phyloP scores from a whole-genome alignment of 2,113 vertebrate genomes.

The Garra rufa region DNA sequence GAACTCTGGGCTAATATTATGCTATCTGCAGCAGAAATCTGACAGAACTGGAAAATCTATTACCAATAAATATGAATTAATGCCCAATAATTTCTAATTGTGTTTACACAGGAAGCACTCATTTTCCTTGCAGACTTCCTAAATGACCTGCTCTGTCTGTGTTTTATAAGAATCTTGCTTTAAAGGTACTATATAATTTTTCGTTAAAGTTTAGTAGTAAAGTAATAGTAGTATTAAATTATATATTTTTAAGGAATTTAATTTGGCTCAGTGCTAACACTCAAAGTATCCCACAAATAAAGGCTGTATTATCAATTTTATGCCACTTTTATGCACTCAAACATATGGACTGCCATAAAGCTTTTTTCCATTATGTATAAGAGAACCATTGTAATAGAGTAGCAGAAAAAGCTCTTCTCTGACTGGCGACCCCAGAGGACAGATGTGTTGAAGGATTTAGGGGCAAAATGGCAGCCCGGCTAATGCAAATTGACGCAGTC shows the following conservation, averaged over 20 bases:
- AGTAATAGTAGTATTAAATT: neutral
- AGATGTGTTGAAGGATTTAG: conserved; percentile 12
- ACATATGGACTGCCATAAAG: neutral
- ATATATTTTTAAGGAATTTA: neutral
- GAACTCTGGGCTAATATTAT: neutral
- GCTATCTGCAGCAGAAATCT: neutral
- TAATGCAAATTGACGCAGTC: conserved; percentile 10
- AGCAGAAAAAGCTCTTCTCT: neutral
- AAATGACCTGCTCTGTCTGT: neutral
- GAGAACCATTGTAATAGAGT: neutral
- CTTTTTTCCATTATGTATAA: neutral
- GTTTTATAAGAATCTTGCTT: neutral
- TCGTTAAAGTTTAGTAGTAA: neutral
- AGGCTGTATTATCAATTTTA: neutral
- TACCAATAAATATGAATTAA: neutral
- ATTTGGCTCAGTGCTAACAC: neutral
- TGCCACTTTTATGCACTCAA: neutral
- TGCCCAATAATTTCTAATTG: neutral
- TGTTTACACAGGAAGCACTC: neutral
- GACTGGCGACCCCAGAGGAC: neutral
- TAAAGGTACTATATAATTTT: neutral
- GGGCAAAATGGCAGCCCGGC: neutral
- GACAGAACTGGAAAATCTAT: conserved; percentile 5
- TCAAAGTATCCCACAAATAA: neutral
- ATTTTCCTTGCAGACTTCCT: neutral